phyloP scores from a whole-genome alignment of 2,797 vertebrate genomes.

The Caiman crocodilus region DNA sequence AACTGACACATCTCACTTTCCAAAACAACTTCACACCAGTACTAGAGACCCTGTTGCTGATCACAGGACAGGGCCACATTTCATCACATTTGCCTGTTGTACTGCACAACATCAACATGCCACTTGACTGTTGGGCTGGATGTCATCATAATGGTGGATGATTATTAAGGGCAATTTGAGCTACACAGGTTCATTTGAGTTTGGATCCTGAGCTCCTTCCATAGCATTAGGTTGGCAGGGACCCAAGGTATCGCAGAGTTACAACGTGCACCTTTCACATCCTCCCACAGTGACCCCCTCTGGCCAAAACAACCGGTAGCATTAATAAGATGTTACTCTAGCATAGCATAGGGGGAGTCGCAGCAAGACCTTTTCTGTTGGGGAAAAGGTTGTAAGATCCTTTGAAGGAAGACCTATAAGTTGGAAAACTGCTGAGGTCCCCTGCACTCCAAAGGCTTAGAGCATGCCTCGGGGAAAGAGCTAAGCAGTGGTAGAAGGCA shows the following conservation, averaged over 20 bases:
- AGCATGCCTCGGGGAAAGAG: not conserved
- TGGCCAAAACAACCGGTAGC: no score
- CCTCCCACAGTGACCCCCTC: not conserved
- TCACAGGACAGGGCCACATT: not conserved
- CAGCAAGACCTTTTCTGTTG: rapidly evolving
- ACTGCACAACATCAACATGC: not conserved
- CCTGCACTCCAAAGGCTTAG: not conserved
- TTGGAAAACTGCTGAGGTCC: not conserved
- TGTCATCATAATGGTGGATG: not conserved
- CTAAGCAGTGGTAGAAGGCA: not conserved
- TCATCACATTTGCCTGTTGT: not conserved
- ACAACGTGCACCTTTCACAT: not conserved
- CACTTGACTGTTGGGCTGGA: no score
- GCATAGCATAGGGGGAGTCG: rapidly evolving
- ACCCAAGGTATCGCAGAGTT: not conserved
- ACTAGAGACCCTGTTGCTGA: not conserved
- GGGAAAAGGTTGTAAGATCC: not conserved
- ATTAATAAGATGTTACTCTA: not conserved
- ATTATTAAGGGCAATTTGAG: not conserved
- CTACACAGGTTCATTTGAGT: not conserved
- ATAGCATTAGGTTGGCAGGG: not conserved
- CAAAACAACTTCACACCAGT: not conserved
- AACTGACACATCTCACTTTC: not conserved
- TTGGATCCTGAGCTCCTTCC: not conserved
- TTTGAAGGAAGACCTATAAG: not conserved